phyloP scores from a whole-genome alignment of 1,140 invertebrate species.

The Solen grandis region DNA sequence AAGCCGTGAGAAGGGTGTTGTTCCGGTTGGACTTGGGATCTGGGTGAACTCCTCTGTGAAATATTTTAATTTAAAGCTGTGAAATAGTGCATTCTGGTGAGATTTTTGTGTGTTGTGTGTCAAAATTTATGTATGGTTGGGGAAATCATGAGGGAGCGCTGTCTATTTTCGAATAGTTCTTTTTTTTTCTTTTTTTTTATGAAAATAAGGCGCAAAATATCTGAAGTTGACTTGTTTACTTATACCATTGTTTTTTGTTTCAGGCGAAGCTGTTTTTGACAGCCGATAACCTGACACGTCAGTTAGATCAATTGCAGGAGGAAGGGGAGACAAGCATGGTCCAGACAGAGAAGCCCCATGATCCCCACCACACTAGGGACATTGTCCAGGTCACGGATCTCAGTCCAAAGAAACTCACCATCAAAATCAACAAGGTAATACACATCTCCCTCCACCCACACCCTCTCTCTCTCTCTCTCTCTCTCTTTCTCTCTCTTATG shows the following conservation, averaged over 20 bases:
- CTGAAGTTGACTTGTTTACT: not conserved
- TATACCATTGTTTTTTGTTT: constrained; percentile 29
- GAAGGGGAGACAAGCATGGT: constrained; percentile 59
- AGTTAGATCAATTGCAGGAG: constrained; percentile 63
- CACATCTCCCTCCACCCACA: not conserved
- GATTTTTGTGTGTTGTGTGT: no score
- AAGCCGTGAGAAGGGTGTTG: no score
- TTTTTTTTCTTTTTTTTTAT: no score
- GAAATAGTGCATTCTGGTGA: no score
- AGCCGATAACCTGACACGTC: constrained; percentile 64
- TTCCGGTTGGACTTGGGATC: no score
- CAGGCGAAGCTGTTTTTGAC: constrained; percentile 75
- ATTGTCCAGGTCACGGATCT: constrained; percentile 70
- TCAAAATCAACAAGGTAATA: constrained; percentile 57
- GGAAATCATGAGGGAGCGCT: no score
- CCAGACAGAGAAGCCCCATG: constrained; percentile 16
- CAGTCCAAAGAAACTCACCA: constrained; percentile 71
- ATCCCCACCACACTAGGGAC: not conserved
- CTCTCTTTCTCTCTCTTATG: not conserved
- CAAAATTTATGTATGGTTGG: no score
- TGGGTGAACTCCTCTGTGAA: no score
- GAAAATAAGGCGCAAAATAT: no score
- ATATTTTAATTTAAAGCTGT: no score
- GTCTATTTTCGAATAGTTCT: no score
- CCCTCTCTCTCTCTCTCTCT: not conserved